A percentile compares a stretch with the other conserved stretches of the same genome.
Evolutionary conservation across 2,797 vertebrate species (phyloP).

Genomic region (Triplophysa yarkandensis): DNA sequence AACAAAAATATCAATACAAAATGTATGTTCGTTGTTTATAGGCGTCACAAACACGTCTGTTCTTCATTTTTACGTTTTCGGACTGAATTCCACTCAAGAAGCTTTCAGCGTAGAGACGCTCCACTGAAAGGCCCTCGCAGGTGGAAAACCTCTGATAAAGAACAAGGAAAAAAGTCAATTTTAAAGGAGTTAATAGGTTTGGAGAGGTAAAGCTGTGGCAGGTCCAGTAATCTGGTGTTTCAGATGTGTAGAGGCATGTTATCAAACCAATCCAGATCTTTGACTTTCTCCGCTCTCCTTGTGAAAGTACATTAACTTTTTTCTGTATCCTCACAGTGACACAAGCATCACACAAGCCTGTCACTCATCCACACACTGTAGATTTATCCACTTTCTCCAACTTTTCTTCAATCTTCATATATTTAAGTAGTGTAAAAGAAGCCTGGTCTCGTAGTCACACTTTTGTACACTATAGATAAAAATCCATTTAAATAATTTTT

Average conservation of each 20-base stretch:
- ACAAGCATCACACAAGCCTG: neutral
- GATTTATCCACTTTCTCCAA: no score
- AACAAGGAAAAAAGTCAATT: conserved; percentile 34
- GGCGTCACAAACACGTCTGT: neutral
- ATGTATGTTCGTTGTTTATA: neutral
- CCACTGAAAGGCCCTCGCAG: conserved; percentile 30
- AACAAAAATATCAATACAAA: no score
- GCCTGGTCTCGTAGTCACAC: conserved; percentile 1
- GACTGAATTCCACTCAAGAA: neutral
- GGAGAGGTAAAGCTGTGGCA: neutral
- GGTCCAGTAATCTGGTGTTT: conserved; percentile 25
- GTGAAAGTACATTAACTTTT: conserved; percentile 52
- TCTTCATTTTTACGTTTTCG: conserved; percentile 10
- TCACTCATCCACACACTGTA: no score
- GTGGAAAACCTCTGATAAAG: conserved; percentile 49
- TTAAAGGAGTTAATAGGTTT: conserved; percentile 41
- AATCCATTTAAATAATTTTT: no score
- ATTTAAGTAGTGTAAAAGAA: neutral
- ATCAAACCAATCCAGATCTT: conserved; percentile 70
- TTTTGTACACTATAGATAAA: neutral
- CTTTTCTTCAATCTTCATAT: neutral
- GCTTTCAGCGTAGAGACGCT: conserved; percentile 31
- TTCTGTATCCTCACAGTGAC: neutral
- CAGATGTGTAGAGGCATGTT: conserved; percentile 53
- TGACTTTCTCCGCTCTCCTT: conserved; percentile 69